Evolutionary conservation across 2,888 invertebrate species (phyloP).

Genomic region (Eupithecia subumbrata): DNA sequence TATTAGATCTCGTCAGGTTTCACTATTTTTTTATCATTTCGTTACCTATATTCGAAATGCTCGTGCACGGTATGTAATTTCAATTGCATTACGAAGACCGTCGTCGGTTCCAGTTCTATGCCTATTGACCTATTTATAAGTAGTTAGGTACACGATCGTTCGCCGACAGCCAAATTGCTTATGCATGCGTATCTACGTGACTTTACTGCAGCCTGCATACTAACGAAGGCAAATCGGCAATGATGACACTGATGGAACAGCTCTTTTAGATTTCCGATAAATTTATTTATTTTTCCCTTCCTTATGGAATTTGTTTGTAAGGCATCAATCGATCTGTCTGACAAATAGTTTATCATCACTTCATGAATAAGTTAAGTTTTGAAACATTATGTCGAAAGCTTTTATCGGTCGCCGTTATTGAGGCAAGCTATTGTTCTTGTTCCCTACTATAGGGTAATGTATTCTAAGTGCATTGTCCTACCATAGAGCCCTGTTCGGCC

Average conservation of each 20-base stretch:
- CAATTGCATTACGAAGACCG: conserved; percentile 23
- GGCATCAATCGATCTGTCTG: neutral
- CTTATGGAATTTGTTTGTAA: neutral
- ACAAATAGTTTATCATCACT: neutral
- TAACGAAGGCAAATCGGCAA: conserved; percentile 58
- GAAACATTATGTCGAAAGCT: conserved; percentile 21
- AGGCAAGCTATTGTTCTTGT: conserved; percentile 62
- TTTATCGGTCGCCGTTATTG: conserved; percentile 58
- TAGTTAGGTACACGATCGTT: conserved; percentile 62
- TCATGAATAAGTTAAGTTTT: neutral
- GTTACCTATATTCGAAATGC: neutral
- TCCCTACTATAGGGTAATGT: conserved; percentile 58
- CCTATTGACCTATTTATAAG: conserved; percentile 78
- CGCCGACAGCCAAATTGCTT: conserved; percentile 70
- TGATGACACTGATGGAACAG: conserved; percentile 45
- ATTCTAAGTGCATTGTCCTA: conserved; percentile 69
- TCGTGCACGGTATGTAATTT: conserved; percentile 4
- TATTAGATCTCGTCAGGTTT: neutral
- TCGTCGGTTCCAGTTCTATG: conserved; percentile 46
- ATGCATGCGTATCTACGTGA: conserved; percentile 78
- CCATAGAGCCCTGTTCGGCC: conserved; percentile 52
- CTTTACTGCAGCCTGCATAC: conserved; percentile 69
- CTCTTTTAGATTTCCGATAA: conserved; percentile 43
- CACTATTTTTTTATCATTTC: neutral
- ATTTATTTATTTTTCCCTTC: conserved; percentile 8